phyloP scores from a whole-genome alignment of 2,113 vertebrate species.

The Cettia cetti region DNA sequence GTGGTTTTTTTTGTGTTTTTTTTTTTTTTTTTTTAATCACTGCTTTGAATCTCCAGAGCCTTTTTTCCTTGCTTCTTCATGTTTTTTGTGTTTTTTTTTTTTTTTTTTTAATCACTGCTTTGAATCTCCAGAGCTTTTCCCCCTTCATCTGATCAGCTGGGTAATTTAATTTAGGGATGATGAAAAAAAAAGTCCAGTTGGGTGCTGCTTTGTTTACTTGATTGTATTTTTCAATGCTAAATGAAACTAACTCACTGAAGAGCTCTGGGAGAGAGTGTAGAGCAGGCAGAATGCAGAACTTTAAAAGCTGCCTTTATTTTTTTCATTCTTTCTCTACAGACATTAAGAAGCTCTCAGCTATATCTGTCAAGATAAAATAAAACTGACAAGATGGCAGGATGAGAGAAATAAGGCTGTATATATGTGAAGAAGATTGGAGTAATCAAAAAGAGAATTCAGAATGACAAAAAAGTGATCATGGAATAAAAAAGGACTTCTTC shows the following conservation, averaged over 20 bases:
- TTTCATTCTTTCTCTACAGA: background rate
- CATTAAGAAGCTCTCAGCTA: background rate
- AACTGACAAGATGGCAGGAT: background rate
- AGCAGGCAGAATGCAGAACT: background rate
- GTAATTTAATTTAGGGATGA: background rate
- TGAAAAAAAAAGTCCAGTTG: background rate
- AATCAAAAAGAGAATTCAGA: background rate
- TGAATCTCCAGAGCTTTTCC: background rate
- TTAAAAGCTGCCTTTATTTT: slow-evolving; percentile 25
- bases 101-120: background rate
- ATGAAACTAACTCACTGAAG: background rate
- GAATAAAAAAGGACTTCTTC: background rate
- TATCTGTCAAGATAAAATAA: slow-evolving; percentile 16
- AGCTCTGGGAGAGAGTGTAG: background rate
- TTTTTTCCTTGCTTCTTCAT: too few relatives aligned
- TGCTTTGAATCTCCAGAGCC: too few relatives aligned
- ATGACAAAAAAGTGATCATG: background rate
- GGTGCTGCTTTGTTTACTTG: background rate
- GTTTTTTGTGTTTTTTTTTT: background rate
- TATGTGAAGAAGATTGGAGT: background rate
- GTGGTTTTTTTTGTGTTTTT: too few relatives aligned
- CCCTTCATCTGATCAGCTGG: background rate
- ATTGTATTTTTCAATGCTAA: slow-evolving; percentile 11
- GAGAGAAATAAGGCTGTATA: background rate
- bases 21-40: too few relatives aligned